Base-by-base conservation (phyloP, 2,113 vertebrate genomes). In the Chaetodon trifascialis region DNA sequence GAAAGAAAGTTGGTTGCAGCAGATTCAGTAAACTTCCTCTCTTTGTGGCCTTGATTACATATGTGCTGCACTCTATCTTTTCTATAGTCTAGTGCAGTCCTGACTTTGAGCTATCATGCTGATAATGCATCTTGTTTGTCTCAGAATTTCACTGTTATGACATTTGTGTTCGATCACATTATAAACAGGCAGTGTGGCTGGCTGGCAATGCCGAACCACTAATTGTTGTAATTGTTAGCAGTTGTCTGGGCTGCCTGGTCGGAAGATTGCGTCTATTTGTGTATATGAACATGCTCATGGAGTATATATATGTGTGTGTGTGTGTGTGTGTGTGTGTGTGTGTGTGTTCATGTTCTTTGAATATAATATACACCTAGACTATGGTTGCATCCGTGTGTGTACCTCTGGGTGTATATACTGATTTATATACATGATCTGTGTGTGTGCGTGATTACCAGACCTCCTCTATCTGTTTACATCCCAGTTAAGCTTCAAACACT, bases 201-300 rank as follows among this genome's bases (percentile, higher is more conserved):
- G 96, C 97, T 97, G 97, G 96, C 96, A 95, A 94, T 93, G 95
- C 96, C 93, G 94, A 97, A 97, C 96, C 97, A 97, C 97, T 97
- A 97, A 98, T 97, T 97, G 97, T 95, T 96, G 94, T 97, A 97
- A 98, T 98, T 97, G 97, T 97, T 98, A 96, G 96, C 97, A 98
- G 97, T 97, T 97, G 97, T 96, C 96, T 96, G 96, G 81, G 95
- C 95, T 94, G 94, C 95, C 91, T 95, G 95, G 75, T 73, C 95
- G 95, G 95, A 94, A 94, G 12, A 25, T 4, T n/a, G 34, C 36
- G 55, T 84, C 68, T 60, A 30, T 77, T 38, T 76, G 0, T 63
- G 40, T 17, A 17, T 67, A 52, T 67, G 78, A 68, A 64, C 23
- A 75, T 11, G 38, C 60, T 46, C n/a, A 15, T 58, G 49, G 30